These are phyloP conservation scores for Argyresthia goedartella DNA, from an alignment of 2,888 invertebrate genomes.

Conservation along the genomic window DNA sequence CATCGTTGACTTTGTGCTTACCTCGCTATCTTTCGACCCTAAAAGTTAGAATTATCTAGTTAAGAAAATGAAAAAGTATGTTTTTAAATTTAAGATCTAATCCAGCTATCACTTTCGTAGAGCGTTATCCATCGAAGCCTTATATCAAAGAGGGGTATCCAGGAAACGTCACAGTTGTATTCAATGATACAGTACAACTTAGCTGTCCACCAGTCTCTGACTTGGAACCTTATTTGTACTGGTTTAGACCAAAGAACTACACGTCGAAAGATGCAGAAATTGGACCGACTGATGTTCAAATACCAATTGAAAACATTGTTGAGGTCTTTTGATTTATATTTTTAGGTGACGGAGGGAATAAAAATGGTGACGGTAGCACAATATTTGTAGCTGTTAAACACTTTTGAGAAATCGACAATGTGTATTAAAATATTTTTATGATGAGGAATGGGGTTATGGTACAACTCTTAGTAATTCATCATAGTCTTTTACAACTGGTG, in stretches of 20 bases:
- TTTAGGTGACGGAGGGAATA: conserved; percentile 31
- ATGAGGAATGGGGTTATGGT: too few species aligned
- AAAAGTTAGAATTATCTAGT: too few species aligned
- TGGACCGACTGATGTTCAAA: conserved; percentile 51
- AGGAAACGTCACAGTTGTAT: conserved; percentile 81
- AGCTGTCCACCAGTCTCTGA: conserved; percentile 88
- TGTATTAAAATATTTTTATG: too few species aligned
- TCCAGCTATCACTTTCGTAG: conserved; percentile 45
- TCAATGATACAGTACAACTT: conserved; percentile 79
- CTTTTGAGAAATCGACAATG: too few species aligned
- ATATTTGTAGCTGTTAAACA: too few species aligned
- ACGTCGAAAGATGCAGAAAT: conserved; percentile 46
- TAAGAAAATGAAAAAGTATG: background rate
- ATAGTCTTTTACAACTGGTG: too few species aligned
- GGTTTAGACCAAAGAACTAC: conserved; percentile 74
- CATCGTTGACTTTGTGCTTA: too few species aligned
- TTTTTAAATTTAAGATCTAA: background rate
- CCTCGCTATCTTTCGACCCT: too few species aligned
- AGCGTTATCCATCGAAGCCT: conserved; percentile 87
- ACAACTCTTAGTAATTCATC: too few species aligned
- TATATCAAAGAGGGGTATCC: conserved; percentile 86
- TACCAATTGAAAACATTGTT: conserved; percentile 38
- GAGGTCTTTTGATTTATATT: conserved; percentile 51
- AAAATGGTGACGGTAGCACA: too few species aligned
- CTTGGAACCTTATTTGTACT: conserved; percentile 84